Evolutionary conservation across 2,113 vertebrate genomes (phyloP).

Genomic region (Mastomys coucha): DNA sequence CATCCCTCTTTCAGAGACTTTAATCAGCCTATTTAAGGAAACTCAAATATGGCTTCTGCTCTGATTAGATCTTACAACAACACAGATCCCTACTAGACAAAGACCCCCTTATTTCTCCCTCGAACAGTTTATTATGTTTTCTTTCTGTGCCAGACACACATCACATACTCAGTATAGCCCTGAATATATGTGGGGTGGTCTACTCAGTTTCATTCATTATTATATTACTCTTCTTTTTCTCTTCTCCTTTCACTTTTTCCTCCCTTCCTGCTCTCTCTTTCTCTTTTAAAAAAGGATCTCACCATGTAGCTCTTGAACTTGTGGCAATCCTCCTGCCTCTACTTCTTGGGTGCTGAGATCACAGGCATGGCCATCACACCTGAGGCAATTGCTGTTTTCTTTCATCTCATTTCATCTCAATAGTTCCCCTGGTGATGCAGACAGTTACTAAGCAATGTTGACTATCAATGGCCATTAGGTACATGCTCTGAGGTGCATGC

Average conservation of each 20-base stretch:
- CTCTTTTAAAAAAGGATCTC: neutral
- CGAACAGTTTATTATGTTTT: slow-evolving; percentile 17
- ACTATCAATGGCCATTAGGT: neutral
- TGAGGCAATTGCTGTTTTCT: slow-evolving; percentile 18
- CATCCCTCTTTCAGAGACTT: slow-evolving; percentile 21
- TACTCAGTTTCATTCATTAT: neutral
- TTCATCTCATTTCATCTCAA: neutral
- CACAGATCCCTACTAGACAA: slow-evolving; percentile 1
- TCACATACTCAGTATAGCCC: neutral
- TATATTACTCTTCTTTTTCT: neutral
- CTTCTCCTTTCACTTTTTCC: too few relatives aligned
- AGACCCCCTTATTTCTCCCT: slow-evolving; percentile 33
- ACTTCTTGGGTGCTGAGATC: neutral
- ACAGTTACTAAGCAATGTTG: slow-evolving; percentile 1
- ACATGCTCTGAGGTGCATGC: too few relatives aligned
- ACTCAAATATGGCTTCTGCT: slow-evolving; percentile 33
- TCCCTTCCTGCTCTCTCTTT: neutral
- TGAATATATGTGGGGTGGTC: neutral
- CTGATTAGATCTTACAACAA: slow-evolving; percentile 44
- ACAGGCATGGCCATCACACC: too few relatives aligned
- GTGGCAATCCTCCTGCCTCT: neutral
- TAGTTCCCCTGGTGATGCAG: neutral
- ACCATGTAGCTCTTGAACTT: neutral
- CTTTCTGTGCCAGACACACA: neutral
- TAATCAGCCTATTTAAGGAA: slow-evolving; percentile 58